Base-by-base conservation (phyloP, 2,113 vertebrate genomes). In the Pituophis catenifer region DNA sequence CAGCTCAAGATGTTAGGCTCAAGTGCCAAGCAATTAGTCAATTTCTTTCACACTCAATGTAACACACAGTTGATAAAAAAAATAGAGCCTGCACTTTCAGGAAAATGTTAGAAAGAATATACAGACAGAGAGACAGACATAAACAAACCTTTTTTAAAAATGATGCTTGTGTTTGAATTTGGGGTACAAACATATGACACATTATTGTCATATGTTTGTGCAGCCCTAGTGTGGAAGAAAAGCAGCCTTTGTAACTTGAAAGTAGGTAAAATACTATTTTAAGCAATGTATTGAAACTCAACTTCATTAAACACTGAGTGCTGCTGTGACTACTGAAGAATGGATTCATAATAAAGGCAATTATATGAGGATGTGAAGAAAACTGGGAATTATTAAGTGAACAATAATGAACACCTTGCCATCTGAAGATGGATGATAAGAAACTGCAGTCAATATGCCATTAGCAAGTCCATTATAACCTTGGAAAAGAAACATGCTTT, bases 391-490 rank as follows among this genome's bases (percentile, higher is more conserved):
- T 97, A 96, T 91, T 97, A 94, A 95, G 92, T 93, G 92, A 96
- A 95, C 44, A 96, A 62, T 93, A 97, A 97, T 94, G 95, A 97
- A 94, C 94, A 95, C 38, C 44, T 95, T 95, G 94, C 81, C 54
- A 89, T 89, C 55, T 93, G 86, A 95, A 97, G 95, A 97, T 89
- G 65, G 92, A 97, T 96, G 93, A 93, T 87, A 97, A 96, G 95
- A 90, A 96, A 93, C 44, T 93, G 90, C 89, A 96, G 95, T 97
- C 97, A 97, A 97, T 97, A 97, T 44, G 53, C 86, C 94, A 97
- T 97, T 97, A 98, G 92, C 75, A 95, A 97, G 93, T 95, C 93
- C 95, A 96, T 97, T 97, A 96, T 91, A 95, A 97, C 90, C 89
- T 96, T 95, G 93, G 93, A 95, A 95, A 65, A 96, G 91, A 96